phyloP scores from a whole-genome alignment of 2,797 vertebrate species.

The Apogon hyalosoma region DNA sequence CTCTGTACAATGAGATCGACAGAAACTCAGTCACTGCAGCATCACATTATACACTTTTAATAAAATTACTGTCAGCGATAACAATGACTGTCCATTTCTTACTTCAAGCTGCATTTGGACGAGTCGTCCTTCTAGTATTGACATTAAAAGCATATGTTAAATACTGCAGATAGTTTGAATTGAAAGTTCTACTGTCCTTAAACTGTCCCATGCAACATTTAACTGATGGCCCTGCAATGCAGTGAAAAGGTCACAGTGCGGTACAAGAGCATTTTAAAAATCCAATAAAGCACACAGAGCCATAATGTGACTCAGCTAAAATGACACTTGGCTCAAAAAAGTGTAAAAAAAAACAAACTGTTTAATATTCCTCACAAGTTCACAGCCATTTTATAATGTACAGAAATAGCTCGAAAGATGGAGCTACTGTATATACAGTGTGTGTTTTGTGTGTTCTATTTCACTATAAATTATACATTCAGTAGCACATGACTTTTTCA shows the following conservation, averaged over 20 bases:
- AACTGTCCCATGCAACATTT: constrained; percentile 17
- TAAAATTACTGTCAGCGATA: constrained; percentile 1
- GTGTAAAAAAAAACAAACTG: not conserved
- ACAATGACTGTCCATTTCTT: not conserved
- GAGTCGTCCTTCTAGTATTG: not conserved
- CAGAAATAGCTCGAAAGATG: constrained; percentile 1
- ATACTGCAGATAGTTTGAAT: constrained; percentile 28
- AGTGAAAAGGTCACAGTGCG: constrained; percentile 38
- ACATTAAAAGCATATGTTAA: constrained; percentile 2
- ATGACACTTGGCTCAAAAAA: constrained; percentile 18
- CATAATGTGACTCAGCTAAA: constrained; percentile 66
- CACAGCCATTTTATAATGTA: constrained; percentile 14
- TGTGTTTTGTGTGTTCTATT: constrained; percentile 1
- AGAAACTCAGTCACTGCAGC: constrained; percentile 33
- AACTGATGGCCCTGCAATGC: constrained; percentile 45
- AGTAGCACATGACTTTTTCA: not conserved
- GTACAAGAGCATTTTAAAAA: constrained; percentile 33
- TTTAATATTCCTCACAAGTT: constrained; percentile 22
- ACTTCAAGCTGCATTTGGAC: constrained; percentile 1
- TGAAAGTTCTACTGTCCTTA: constrained; percentile 4
- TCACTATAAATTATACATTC: not conserved
- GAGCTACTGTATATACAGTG: not conserved
- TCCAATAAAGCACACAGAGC: constrained; percentile 39
- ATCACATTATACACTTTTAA: not conserved
- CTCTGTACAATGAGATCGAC: constrained; percentile 80